phyloP scores from a whole-genome alignment of 2,113 vertebrate genomes.

The Holacanthus passer region DNA sequence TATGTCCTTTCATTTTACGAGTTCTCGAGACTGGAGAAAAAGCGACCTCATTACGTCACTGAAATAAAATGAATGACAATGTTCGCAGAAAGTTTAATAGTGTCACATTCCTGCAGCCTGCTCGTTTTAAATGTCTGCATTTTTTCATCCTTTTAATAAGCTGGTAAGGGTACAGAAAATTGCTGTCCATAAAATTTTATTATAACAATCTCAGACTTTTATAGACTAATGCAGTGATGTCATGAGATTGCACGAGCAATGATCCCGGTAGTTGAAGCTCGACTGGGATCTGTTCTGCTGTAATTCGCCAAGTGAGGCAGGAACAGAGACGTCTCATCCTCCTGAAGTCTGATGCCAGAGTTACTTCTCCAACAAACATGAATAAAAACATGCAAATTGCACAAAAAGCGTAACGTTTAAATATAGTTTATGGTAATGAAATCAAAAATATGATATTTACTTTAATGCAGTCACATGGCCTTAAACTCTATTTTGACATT shows the following conservation, averaged over 20 bases:
- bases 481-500: background rate
- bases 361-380: background rate
- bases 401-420: too few species aligned
- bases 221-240: conserved; percentile 52
- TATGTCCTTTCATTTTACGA: conserved; percentile 14
- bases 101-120: conserved; percentile 39
- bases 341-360: background rate
- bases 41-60: conserved; percentile 32
- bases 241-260: conserved; percentile 43
- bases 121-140: conserved; percentile 50
- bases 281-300: background rate
- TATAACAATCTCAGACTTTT: conserved; percentile 45
- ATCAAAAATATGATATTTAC: background rate
- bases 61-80: conserved; percentile 45
- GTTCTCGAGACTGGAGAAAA: conserved; percentile 15
- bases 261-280: background rate
- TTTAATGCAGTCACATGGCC: background rate
- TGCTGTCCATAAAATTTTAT: conserved; percentile 55
- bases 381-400: background rate
- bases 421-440: background rate
- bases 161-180: conserved; percentile 42
- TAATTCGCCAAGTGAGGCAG: background rate
- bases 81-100: conserved; percentile 5
- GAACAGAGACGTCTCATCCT: background rate
- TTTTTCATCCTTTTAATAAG: conserved; percentile 40